Evolutionary conservation across 2,888 invertebrate species (phyloP).

Genomic region (Theretra japonica): DNA sequence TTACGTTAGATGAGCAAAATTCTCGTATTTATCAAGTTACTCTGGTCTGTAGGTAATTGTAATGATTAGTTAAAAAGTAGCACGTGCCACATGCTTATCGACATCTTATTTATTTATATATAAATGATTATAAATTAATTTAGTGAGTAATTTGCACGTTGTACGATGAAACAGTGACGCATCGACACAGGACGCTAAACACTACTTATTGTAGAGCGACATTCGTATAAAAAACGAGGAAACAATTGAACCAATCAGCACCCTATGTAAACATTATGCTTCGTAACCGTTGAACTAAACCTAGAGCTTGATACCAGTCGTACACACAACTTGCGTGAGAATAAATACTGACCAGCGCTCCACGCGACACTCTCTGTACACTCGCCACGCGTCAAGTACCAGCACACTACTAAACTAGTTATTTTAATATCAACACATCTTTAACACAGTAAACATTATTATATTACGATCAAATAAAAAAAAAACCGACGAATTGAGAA

Average conservation of each 20-base stretch:
- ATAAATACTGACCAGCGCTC: constrained; percentile 21
- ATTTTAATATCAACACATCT: neutral
- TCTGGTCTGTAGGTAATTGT: too few relatives aligned
- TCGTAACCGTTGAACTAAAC: constrained; percentile 58
- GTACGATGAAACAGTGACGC: neutral
- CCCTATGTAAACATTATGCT: constrained; percentile 66
- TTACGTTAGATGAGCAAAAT: too few relatives aligned
- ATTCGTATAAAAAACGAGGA: constrained; percentile 48
- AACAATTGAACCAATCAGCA: constrained; percentile 60
- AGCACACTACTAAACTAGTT: neutral
- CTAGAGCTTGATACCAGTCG: constrained; percentile 55
- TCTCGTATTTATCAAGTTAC: too few relatives aligned
- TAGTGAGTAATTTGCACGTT: neutral
- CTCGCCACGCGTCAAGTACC: too few relatives aligned
- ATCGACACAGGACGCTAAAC: constrained; percentile 8
- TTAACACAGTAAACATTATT: neutral
- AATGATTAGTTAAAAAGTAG: too few relatives aligned
- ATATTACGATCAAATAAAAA: neutral
- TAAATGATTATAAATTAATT: too few relatives aligned
- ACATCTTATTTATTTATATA: too few relatives aligned
- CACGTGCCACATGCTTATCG: too few relatives aligned
- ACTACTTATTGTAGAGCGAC: constrained; percentile 40
- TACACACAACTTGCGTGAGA: constrained; percentile 41
- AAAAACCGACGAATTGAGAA: too few relatives aligned
- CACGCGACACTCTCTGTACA: neutral